Conservation (phyloP, 2,113 vertebrate species). For the Euleptes europaea region DNA sequence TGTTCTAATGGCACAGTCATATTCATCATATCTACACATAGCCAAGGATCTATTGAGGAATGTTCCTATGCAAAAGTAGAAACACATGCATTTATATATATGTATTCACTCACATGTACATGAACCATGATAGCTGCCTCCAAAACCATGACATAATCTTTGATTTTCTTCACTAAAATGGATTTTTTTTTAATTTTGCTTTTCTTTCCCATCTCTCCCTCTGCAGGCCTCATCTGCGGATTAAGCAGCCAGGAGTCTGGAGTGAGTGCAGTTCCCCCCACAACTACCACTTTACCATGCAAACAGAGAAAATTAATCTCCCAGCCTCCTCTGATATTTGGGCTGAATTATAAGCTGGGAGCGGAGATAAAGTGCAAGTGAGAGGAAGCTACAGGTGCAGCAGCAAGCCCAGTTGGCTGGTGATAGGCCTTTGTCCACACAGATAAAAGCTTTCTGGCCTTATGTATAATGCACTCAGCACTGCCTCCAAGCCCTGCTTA, state of each 20-base stretch:
- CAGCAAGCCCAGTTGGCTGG: constrained; percentile 49
- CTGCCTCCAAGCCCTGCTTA: constrained; percentile 23
- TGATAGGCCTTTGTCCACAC: constrained; percentile 55
- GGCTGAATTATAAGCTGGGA: constrained; percentile 76
- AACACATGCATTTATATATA: neutral
- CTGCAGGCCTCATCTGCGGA: constrained; percentile 26
- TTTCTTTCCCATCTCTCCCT: constrained; percentile 37
- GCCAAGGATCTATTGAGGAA: neutral
- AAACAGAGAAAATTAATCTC: constrained; percentile 75
- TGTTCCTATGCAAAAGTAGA: neutral
- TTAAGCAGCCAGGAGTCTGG: constrained; percentile 63
- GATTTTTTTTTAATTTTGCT: constrained; percentile 19
- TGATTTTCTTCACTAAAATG: neutral
- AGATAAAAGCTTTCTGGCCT: constrained; percentile 62
- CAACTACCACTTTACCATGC: constrained; percentile 60
- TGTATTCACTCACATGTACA: neutral
- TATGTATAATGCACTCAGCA: constrained; percentile 71
- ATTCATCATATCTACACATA: neutral
- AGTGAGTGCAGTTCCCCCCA: constrained; percentile 33
- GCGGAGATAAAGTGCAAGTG: constrained; percentile 66
- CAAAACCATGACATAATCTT: constrained; percentile 9
- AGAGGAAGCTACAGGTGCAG: constrained; percentile 61
- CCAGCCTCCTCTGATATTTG: constrained; percentile 71
- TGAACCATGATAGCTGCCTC: neutral
- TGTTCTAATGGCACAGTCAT: neutral